Evolutionary conservation across 23 tunicate species (phyloP).

Genomic region (Trididemnum clinides): DNA sequence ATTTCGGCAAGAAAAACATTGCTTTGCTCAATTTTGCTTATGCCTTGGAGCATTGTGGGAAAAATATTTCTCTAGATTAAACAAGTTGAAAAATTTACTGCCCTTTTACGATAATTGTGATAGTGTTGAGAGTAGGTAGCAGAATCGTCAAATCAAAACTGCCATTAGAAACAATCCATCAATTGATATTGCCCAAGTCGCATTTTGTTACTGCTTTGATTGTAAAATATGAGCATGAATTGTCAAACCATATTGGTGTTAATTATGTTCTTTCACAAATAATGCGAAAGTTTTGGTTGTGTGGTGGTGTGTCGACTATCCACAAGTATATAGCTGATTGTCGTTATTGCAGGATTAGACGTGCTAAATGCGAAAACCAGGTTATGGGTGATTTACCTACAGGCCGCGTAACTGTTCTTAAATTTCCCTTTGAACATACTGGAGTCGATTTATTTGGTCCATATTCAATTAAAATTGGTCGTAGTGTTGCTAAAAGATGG

Average conservation of each 20-base stretch:
- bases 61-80: neutral
- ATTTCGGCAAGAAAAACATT: neutral
- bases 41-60: neutral
- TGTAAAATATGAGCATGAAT: neutral
- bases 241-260: slow-evolving; percentile 19
- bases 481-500: slow-evolving; percentile 21
- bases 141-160: neutral
- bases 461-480: neutral
- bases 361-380: neutral
- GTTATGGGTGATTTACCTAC: slow-evolving; percentile 22
- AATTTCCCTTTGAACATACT: slow-evolving; percentile 28
- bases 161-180: slow-evolving; percentile 14
- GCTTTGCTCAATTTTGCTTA: neutral
- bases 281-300: slow-evolving; percentile 24
- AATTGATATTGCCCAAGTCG: neutral
- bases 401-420: neutral
- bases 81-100: neutral
- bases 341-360: slow-evolving; percentile 4
- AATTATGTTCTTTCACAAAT: slow-evolving; percentile 2
- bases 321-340: neutral
- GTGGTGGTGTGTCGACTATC: neutral
- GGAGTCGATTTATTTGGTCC: slow-evolving; percentile 25
- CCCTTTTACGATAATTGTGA: neutral
- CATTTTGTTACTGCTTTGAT: neutral
- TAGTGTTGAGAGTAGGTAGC: neutral